Conservation (phyloP, 2,888 invertebrate genomes). For the Auanema freiburgensis region DNA sequence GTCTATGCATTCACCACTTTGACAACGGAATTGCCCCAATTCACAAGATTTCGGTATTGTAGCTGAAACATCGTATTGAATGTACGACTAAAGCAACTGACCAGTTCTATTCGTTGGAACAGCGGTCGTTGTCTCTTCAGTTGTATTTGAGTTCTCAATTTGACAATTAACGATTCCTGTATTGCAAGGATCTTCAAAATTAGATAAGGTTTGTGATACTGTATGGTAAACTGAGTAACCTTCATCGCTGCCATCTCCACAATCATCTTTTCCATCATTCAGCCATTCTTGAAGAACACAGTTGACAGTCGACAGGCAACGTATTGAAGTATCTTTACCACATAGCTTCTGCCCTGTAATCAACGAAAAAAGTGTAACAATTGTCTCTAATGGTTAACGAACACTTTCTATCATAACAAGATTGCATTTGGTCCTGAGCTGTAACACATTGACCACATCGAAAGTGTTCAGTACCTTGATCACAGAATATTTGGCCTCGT, state of each 20-base stretch:
- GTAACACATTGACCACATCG: constrained; percentile 54
- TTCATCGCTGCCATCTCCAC: constrained; percentile 58
- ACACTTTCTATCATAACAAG: constrained; percentile 51
- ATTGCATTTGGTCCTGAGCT: constrained; percentile 22
- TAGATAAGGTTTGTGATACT: no score
- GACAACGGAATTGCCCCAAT: constrained; percentile 43
- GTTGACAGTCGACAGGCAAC: constrained; percentile 48
- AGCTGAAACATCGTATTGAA: neutral
- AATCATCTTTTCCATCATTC: constrained; percentile 55
- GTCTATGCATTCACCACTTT: constrained; percentile 41
- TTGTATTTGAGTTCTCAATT: neutral
- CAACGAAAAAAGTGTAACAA: neutral
- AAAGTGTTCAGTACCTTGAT: constrained; percentile 23
- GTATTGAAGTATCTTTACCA: constrained; percentile 33
- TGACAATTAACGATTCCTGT: constrained; percentile 7
- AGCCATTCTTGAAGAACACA: constrained; percentile 55
- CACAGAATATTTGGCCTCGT: constrained; percentile 42
- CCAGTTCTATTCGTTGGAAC: constrained; percentile 6
- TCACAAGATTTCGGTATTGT: constrained; percentile 31
- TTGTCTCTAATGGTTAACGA: neutral
- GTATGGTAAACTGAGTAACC: constrained; percentile 15
- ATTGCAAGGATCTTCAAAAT: constrained; percentile 13
- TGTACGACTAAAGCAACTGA: neutral
- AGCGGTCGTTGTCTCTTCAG: neutral
- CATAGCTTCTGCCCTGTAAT: constrained; percentile 42